Evolutionary conservation across 2,888 invertebrate genomes (phyloP).

Genomic region (Athripsodes cinereus): DNA sequence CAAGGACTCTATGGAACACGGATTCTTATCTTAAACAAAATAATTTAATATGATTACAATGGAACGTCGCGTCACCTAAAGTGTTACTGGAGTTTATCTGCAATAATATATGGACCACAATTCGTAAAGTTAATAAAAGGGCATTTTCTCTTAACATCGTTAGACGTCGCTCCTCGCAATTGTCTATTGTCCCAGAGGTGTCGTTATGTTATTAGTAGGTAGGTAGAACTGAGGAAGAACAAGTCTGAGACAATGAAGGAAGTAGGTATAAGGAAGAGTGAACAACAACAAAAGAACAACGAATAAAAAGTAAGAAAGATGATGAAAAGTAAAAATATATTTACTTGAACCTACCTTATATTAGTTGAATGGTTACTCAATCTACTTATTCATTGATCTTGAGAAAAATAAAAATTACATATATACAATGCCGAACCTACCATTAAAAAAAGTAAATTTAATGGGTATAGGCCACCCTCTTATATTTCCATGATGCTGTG

Average conservation of each 20-base stretch:
- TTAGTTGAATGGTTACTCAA: too few species aligned
- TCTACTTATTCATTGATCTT: too few species aligned
- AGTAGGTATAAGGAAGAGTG: neutral
- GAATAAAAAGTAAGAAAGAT: neutral
- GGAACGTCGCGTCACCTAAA: too few species aligned
- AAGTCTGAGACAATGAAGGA: constrained; percentile 14
- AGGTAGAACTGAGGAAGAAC: constrained; percentile 11
- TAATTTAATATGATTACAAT: too few species aligned
- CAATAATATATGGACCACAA: neutral
- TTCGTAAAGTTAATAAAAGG: neutral
- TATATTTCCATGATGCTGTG: too few species aligned
- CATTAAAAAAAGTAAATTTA: too few species aligned
- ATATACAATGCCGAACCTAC: too few species aligned
- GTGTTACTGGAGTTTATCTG: neutral
- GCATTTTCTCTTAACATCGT: neutral
- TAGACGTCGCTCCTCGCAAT: neutral
- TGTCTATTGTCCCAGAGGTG: constrained; percentile 15
- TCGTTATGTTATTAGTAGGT: constrained; percentile 7
- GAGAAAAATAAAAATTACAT: too few species aligned
- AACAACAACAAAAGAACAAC: neutral
- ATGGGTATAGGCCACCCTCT: too few species aligned
- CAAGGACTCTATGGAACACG: too few species aligned
- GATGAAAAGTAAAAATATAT: neutral
- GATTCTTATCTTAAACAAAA: too few species aligned
- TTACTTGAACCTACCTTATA: too few species aligned